Base-by-base conservation (phyloP, 2,888 invertebrate genomes). In the Apeira syringaria region DNA sequence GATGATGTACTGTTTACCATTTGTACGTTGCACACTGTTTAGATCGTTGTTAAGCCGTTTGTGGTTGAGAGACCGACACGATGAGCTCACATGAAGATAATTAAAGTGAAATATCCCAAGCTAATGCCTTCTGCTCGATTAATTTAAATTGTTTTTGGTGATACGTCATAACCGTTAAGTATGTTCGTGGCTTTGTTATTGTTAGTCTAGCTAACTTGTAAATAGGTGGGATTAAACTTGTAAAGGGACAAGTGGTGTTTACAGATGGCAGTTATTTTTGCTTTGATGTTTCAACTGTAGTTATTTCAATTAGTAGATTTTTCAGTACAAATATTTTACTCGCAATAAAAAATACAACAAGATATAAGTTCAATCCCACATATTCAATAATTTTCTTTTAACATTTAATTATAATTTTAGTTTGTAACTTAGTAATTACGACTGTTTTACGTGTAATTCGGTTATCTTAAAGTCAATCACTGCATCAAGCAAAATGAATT, bases 71-170 rank as follows among this genome's bases (percentile, higher is more conserved):
- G 48, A 48, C 45, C 30, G 48, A 48, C 46, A 51, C 57, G 47
- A 55, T 59, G 56, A 51, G 51, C 49, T 51, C 43, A 18, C 48
- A 40, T 57, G 53, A 35, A 48, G 37, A 54, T 52, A 60, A 59
- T 61, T 59, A 55, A 56, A 53, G 47, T 47, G 42, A 58, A 44
- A 37, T 20, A 38, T 20, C 29, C 31, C 26, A 13, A 25, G 34
- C 17, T 9, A 31, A 35, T 12, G 34, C 26, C 11, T 43, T 41
- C 38, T 28, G 24, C 37, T 29, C 50, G 34, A 50, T 47, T 50
- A 50, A 45, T 45, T 45, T 45, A 31, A 44, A 50, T 42, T 38
- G 41, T 33, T 25, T 31, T 31, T 20, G 31, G 29, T 27, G 38
- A 47, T 15, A 22, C 33, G 28, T 37, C 45, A 46, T 43, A 42